Base-by-base conservation (phyloP, 1,140 invertebrate genomes). In the Linepithema humile region DNA sequence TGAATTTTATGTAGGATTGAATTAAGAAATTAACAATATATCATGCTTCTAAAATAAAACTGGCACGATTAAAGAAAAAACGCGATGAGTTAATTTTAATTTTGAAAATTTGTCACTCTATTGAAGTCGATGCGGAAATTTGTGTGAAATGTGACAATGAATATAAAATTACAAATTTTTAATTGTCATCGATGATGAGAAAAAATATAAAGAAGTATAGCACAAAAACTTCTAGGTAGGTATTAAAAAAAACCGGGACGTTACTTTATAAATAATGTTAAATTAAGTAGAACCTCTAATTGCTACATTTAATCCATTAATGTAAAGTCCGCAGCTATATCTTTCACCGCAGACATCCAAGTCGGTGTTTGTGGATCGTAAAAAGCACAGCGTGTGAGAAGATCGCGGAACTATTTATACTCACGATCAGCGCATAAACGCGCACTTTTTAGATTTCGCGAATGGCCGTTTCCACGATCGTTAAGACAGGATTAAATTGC, bases 381-480 rank as follows among this genome's bases (percentile, higher is more conserved):
- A 65, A 50, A 65, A 77, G 62, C 45, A 40, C 45, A 29, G 62
- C 60, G 10, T 53, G 60, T 29, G 45, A 78, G 62, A 69, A 67
- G 75, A 78, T 53, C 32, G 15, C 17, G 26, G 12, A 20, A 23
- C n/a, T 48, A 53, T 69, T 67, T 67, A 50, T 77, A 77, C 32
- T 55, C 10, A 35, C 43, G 53, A 78, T 78, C 75, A 55, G 40
- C 23, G 45, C 74, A 17, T 3, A n/a, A 60, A 60, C 17, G 23
- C n/a, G 40, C 12, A 64, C 62, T 67, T 78, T 69, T 78, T 48
- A 48, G 3, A 15, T 6, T 0, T 12, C n/a, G 45, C 60, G 45
- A 64, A 65, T 17, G 60, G 17, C 29, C 17, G 45, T 78, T 78
- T 69, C 26, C 75, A 32, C 75, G 75, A n/a, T 78, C 45, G 62